Evolutionary conservation across 2,113 vertebrate genomes (phyloP).

Genomic region (Hirundichthys speculiger): DNA sequence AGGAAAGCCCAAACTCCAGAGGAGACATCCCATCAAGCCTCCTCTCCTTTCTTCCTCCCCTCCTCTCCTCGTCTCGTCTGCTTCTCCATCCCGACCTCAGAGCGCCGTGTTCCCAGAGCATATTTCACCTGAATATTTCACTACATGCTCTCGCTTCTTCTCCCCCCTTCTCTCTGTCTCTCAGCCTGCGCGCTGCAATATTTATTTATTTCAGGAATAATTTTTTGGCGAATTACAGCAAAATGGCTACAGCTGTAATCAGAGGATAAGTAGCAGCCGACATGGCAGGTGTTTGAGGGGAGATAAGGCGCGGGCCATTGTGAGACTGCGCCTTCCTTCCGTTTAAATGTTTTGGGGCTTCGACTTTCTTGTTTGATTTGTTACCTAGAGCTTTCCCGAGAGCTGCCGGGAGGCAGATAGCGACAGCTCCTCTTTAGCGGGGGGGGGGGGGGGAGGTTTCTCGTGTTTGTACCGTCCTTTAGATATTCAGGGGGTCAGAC

Average conservation of each 20-base stretch:
- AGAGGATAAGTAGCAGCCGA: constrained; percentile 80
- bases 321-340: constrained; percentile 70
- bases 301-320: constrained; percentile 80
- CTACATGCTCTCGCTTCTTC: constrained; percentile 34
- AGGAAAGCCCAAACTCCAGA: constrained; percentile 34
- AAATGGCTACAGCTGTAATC: constrained; percentile 81
- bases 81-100: constrained; percentile 72
- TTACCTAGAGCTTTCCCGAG: constrained; percentile 73
- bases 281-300: constrained; percentile 81
- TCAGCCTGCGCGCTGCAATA: constrained; percentile 57
- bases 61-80: constrained; percentile 50
- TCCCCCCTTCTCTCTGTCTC: constrained; percentile 19
- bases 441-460: too few species aligned
- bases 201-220: constrained; percentile 78
- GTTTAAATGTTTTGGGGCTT: constrained; percentile 79
- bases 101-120: constrained; percentile 68
- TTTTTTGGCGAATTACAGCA: constrained; percentile 77
- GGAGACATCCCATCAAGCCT: constrained; percentile 53
- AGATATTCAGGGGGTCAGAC: constrained; percentile 65
- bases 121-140: constrained; percentile 73
- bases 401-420: constrained; percentile 68
- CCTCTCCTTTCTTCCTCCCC: constrained; percentile 12
- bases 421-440: constrained; percentile 57
- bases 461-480: constrained; percentile 59
- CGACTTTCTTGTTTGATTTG: constrained; percentile 79